These are phyloP conservation scores for Tetrao urogallus DNA, from an alignment of 2,113 vertebrate genomes.

Conservation along the genomic window DNA sequence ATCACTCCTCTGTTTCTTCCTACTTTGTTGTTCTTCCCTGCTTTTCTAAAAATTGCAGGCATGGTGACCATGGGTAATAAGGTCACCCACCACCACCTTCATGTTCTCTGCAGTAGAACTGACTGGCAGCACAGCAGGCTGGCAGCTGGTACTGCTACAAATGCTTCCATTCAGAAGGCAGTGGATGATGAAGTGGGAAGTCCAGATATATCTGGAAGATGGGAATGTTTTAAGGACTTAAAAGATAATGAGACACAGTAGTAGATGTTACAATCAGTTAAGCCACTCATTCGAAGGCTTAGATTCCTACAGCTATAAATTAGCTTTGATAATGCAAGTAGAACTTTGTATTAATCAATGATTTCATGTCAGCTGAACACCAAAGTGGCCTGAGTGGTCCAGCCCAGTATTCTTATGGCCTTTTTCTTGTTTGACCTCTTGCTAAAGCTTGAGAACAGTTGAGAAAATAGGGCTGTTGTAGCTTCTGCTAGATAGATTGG, in stretches of 20 bases:
- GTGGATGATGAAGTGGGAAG: background rate
- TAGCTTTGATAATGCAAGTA: background rate
- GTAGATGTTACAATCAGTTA: background rate
- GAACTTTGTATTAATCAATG: background rate
- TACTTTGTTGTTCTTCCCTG: constrained; percentile 26
- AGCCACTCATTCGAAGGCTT: background rate
- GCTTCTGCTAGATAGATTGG: background rate
- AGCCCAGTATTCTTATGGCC: background rate
- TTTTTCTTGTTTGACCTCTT: background rate
- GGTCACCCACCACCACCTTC: constrained; percentile 28
- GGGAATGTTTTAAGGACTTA: background rate
- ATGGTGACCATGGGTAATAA: constrained; percentile 9
- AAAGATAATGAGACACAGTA: background rate
- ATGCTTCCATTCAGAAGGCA: background rate
- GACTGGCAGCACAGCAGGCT: constrained; percentile 18
- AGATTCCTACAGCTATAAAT: background rate
- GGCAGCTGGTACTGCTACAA: background rate
- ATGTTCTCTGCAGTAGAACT: background rate
- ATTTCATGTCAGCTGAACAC: background rate
- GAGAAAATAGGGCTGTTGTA: background rate
- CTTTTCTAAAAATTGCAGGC: constrained; percentile 42
- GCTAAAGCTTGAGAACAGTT: background rate
- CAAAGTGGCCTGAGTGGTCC: background rate
- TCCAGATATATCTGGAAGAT: background rate
- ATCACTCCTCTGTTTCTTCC: constrained; percentile 45